Conservation (phyloP, 1,140 invertebrate species). For the Caenorhabditis elegans region DNA sequence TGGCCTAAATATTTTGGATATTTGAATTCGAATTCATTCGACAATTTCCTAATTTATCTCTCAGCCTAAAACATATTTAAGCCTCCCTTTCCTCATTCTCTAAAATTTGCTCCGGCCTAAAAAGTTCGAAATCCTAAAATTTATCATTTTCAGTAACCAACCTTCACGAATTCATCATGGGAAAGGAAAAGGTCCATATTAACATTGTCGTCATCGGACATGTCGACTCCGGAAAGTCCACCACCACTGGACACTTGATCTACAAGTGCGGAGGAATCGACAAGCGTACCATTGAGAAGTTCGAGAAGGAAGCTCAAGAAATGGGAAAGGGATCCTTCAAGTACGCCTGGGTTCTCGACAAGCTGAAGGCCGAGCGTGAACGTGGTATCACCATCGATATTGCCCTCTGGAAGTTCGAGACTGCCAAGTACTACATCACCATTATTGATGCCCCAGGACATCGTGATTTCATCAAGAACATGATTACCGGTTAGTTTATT, state of each 20-base stretch:
- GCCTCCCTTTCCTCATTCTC: too few species aligned
- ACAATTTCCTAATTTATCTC: not conserved
- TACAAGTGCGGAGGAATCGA: slow-evolving; percentile 97
- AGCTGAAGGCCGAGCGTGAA: slow-evolving; percentile 88
- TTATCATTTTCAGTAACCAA: not conserved
- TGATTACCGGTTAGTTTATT: slow-evolving; percentile 81
- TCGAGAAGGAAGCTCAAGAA: slow-evolving; percentile 89
- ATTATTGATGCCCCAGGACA: slow-evolving; percentile 99
- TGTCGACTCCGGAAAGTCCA: slow-evolving; percentile 89
- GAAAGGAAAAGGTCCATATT: slow-evolving; percentile 88
- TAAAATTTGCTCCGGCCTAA: too few species aligned
- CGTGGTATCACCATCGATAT: slow-evolving; percentile 99
- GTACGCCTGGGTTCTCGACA: slow-evolving; percentile 97
- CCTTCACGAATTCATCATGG: slow-evolving; percentile 66
- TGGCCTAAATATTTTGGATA: not conserved
- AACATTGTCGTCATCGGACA: slow-evolving; percentile 98
- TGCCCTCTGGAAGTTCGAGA: slow-evolving; percentile 98
- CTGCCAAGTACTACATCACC: slow-evolving; percentile 92
- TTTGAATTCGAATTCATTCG: not conserved
- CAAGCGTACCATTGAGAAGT: slow-evolving; percentile 92
- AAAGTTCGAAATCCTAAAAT: not conserved
- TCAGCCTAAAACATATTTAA: not conserved
- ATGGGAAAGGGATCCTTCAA: slow-evolving; percentile 98
- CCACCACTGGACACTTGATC: slow-evolving; percentile 80
- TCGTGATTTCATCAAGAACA: slow-evolving; percentile 99